Percentiles rank a stretch among this genome's conserved stretches.
These are phyloP conservation scores for Amniataba percoides DNA, from an alignment of 2,797 vertebrate species.

Conservation along the genomic window DNA sequence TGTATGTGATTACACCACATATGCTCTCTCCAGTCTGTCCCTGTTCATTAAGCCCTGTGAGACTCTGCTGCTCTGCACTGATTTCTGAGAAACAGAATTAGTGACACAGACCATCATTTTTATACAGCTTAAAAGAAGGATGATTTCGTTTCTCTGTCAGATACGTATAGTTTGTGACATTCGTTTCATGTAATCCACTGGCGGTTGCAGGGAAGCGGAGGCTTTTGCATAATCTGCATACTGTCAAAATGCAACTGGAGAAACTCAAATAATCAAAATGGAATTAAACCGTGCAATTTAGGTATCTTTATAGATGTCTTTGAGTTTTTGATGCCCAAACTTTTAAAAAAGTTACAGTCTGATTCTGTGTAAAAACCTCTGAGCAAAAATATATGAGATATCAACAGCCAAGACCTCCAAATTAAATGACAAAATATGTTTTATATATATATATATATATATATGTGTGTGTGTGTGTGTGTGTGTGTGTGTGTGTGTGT, in stretches of 20 bases:
- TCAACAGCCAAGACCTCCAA: neutral
- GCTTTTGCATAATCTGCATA: slow-evolving; percentile 16
- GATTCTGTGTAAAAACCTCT: neutral
- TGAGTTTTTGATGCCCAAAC: neutral
- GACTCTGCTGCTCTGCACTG: neutral
- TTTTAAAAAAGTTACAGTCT: neutral
- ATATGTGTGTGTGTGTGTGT: no score
- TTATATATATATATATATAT: no score
- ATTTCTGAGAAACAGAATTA: slow-evolving; percentile 1
- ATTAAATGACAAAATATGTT: neutral
- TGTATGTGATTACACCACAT: slow-evolving; percentile 30
- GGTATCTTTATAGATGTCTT: neutral
- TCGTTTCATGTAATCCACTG: slow-evolving; percentile 16
- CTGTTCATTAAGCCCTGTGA: slow-evolving; percentile 18
- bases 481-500: no score
- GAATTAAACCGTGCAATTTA: neutral
- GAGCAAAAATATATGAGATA: neutral
- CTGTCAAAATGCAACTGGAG: slow-evolving; percentile 14
- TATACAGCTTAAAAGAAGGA: slow-evolving; percentile 16
- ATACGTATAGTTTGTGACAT: slow-evolving; percentile 17
- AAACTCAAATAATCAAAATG: slow-evolving; percentile 3
- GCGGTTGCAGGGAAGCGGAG: neutral
- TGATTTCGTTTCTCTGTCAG: neutral
- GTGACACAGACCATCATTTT: neutral
- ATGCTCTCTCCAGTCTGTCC: slow-evolving; percentile 15